Base-by-base conservation (phyloP, 2,797 vertebrate species). In the Tiaroga cobitis region DNA sequence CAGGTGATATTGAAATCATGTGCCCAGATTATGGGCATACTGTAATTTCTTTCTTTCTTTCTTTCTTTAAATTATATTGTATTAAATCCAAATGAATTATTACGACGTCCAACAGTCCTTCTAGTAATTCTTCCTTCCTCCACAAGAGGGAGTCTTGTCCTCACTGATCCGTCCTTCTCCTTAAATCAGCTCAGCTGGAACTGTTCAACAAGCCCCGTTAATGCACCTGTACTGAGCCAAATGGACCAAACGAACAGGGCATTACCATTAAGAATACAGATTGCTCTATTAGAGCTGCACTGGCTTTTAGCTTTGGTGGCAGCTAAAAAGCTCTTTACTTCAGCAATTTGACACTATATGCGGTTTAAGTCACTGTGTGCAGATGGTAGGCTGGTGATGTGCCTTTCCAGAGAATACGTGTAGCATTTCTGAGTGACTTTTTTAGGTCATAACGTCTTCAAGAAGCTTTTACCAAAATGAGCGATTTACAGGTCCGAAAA, bases 261-360 rank as follows among this genome's bases (percentile, higher is more conserved):
- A 93, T 94, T 94, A 93, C 93, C 94, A 95, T 95, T 94, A 95
- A 93, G 92, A 94, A 94, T 95, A 94, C 94, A 95, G 94, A 96
- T 95, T 89, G 93, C 93, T 91, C 95, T 93, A 95, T 95, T 94
- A 95, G 92, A 89, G 92, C 89, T 85, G 92, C 89, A 76, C 93
- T 91, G 91, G 93, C 93, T 93, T 91, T 91, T 88, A 87, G 93
- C 91, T 91, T 88, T 89, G 87, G 90, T 90, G 91, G 86, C 68
- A 78, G 88, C 93, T 95, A 94, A 93, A 95, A 93, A 86, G 84
- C 83, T 89, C 90, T 94, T 94, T 92, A 91, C 91, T 94, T 92
- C 90, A 92, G 92, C 92, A 93, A 92, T 94, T 94, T 95, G 93
- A 94, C 92, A 88, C 87, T 87, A 85, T 90, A 90, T 37, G 37